phyloP scores from a whole-genome alignment of 2,113 vertebrate genomes.

The Glaucomys volans region DNA sequence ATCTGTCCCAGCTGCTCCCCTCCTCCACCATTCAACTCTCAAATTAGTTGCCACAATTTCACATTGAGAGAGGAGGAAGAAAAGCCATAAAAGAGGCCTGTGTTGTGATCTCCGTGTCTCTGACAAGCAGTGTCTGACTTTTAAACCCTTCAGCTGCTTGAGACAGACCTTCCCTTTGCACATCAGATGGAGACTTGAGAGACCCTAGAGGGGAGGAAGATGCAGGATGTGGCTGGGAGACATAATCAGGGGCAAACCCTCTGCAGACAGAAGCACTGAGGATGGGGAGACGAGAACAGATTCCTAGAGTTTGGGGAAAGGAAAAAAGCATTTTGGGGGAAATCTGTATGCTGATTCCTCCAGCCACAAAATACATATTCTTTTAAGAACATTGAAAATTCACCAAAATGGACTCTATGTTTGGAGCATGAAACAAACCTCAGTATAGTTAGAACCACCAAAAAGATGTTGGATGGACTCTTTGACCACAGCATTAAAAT shows the following conservation, averaged over 20 bases:
- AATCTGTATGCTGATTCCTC: not conserved
- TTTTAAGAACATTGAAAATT: not conserved
- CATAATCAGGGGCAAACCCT: not conserved
- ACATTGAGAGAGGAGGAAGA: not conserved
- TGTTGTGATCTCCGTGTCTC: not conserved
- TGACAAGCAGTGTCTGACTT: not conserved
- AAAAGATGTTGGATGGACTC: not conserved
- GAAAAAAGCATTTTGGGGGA: not conserved
- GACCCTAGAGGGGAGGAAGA: not conserved
- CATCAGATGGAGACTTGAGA: not conserved
- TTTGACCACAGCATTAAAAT: not conserved
- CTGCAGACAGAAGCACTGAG: not conserved
- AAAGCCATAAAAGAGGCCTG: not conserved
- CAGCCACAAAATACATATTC: not conserved
- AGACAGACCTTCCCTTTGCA: not conserved
- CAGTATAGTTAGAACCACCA: not conserved
- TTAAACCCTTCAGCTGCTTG: not conserved
- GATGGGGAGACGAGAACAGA: not conserved
- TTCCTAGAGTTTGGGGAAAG: not conserved
- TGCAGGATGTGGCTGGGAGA: not conserved
- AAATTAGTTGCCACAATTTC: not conserved
- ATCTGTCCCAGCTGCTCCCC: rapidly evolving
- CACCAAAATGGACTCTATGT: not conserved
- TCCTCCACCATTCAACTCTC: not conserved
- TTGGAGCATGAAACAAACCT: not conserved